phyloP scores from a whole-genome alignment of 2,888 invertebrate species.

The Eristalis tenax region DNA sequence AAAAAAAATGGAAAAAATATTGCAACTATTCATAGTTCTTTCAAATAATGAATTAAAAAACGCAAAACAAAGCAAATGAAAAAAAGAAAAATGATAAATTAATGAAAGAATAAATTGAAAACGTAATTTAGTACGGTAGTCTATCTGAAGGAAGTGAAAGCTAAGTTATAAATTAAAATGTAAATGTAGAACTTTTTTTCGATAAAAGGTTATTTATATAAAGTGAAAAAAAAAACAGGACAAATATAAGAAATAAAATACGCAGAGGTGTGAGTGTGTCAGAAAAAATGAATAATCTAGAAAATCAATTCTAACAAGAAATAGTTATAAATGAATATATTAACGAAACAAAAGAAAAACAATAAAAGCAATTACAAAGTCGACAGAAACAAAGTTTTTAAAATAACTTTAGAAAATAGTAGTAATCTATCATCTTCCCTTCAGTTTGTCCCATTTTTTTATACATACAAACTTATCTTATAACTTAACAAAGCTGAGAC shows the following conservation, averaged over 20 bases:
- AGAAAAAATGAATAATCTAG: slow-evolving; percentile 54
- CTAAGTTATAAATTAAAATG: slow-evolving; percentile 63
- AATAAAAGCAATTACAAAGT: slow-evolving; percentile 48
- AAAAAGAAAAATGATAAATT: slow-evolving; percentile 27
- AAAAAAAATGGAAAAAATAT: slow-evolving; percentile 55
- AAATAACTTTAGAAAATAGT: slow-evolving; percentile 39
- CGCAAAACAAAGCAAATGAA: slow-evolving; percentile 1
- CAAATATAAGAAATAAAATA: slow-evolving; percentile 35
- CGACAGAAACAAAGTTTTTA: slow-evolving; percentile 44
- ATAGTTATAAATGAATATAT: slow-evolving; percentile 58
- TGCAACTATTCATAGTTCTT: slow-evolving; percentile 57
- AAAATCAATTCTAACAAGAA: slow-evolving; percentile 54
- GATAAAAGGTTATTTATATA: slow-evolving; percentile 47
- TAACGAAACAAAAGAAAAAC: slow-evolving; percentile 34
- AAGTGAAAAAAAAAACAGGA: slow-evolving; percentile 34
- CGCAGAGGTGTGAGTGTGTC: slow-evolving; percentile 58
- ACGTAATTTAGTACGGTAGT: slow-evolving; percentile 59
- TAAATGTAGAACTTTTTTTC: slow-evolving; percentile 59
- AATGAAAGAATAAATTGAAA: slow-evolving; percentile 47
- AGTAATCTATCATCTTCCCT: slow-evolving; percentile 36
- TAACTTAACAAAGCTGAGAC: slow-evolving; percentile 40
- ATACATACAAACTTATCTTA: slow-evolving; percentile 12
- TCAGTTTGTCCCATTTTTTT: slow-evolving; percentile 12
- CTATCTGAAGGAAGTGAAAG: slow-evolving; percentile 65
- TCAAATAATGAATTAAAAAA: slow-evolving; percentile 56